These are phyloP conservation scores for Drosophila kohkoa DNA, from an alignment of 1,140 invertebrate species.

Conservation along the genomic window DNA sequence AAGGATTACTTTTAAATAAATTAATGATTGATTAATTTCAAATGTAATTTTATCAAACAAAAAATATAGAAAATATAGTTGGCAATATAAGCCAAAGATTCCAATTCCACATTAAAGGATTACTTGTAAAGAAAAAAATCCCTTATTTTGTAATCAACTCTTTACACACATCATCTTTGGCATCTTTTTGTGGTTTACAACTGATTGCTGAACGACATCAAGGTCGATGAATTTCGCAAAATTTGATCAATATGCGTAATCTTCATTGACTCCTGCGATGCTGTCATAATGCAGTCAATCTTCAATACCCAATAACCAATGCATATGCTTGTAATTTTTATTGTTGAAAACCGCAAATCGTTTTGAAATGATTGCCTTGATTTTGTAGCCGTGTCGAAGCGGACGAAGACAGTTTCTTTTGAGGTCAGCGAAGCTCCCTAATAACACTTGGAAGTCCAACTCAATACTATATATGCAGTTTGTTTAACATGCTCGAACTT, in stretches of 20 bases:
- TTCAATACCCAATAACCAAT: conserved; percentile 21
- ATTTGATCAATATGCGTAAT: conserved; percentile 27
- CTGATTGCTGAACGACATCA: conserved; percentile 1
- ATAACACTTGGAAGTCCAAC: conserved; percentile 20
- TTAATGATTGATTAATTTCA: no score
- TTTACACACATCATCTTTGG: not conserved
- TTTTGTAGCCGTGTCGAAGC: not conserved
- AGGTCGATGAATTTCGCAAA: conserved; percentile 33
- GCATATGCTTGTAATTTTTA: conserved; percentile 39
- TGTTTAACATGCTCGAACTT: conserved; percentile 27
- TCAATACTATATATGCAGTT: conserved; percentile 18
- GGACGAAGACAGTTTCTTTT: conserved; percentile 19
- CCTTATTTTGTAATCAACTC: conserved; percentile 1
- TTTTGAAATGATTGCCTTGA: conserved; percentile 48
- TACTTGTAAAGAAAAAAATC: not conserved
- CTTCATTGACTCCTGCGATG: conserved; percentile 10
- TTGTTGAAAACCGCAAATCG: conserved; percentile 73
- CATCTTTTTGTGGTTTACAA: not conserved
- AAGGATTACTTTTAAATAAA: no score
- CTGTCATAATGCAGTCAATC: conserved; percentile 19
- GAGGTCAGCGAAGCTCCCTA: conserved; percentile 31
- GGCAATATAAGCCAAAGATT: no score
- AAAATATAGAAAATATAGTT: no score
- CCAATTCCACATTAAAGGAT: no score
- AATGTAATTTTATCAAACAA: no score